Base-by-base conservation (phyloP, 1,140 invertebrate genomes). In the Copidosoma floridanum region DNA sequence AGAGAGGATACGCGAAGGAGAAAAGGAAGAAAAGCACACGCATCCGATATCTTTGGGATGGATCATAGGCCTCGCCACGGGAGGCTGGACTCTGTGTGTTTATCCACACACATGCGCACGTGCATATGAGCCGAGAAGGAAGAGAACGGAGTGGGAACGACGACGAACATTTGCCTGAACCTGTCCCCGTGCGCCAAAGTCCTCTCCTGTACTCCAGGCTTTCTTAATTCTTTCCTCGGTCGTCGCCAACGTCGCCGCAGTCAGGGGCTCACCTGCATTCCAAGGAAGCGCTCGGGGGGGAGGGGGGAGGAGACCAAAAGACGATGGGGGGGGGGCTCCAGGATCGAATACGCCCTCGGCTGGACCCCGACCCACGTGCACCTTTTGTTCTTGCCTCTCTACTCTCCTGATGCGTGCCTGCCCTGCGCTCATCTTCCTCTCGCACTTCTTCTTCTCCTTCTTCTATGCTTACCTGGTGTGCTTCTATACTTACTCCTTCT, bases 1-100 rank as follows among this genome's bases (percentile, higher is more conserved):
- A 58, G 57, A 66, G 27, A 65, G 46, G 53, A 47, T 43, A 11
- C 24, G 52, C 40, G n/a, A 29, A 11, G 51, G 51, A 48, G 60
- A 64, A 16, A 29, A 5, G 51, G 51, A 48, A 60, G 63, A 48
- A 47, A 21, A 18, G 24, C 29, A 18, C 40, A 29, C 43, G 21
- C 69, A 73, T 73, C 71, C 75, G 73, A 80, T 80, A 79, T 80
- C 74, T 80, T 79, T 75, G 71, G 77, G 77, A 79, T 73, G 74
- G 77, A 68, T 67, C 75, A 72, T 79, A 78, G 74, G 76, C 74
- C 65, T 63, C 65, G 35, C 38, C 38, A 16, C 38, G 38, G 38
- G 38, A 41, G 38, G 16, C 11, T 16, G 7, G 32, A 20, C 18
- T 20, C 35, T 10, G 7, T 41, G 10, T 41, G 11, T 18, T n/a